Evolutionary conservation across 2,797 vertebrate genomes (phyloP), one percentile per base, ranked within the genome.

Genomic region (Mormyrops attenuatus): DNA sequence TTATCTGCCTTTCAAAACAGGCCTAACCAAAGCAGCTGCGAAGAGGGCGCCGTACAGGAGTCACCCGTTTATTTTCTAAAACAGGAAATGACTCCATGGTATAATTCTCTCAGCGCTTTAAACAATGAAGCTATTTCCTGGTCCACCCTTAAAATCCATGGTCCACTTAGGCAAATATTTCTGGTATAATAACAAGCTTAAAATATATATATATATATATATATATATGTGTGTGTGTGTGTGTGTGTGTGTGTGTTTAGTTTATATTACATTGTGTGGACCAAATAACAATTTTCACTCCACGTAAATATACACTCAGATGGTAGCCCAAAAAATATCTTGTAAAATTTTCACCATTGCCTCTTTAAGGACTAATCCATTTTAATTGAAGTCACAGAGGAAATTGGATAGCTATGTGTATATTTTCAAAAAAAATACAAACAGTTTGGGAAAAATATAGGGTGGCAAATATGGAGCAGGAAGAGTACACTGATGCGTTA

Each of bases 71-170:
- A 85, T 85, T 85, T 50, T 50, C 44, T 85, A 22, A 87, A 87
- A 87, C 50, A 87, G 85, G 85, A 87, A 55, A 87, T 57, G 26
- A 55, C 26, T 20, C 53, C 53, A 41, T 60, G 85, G 34, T 60
- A 41, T 87, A 20, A 34, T 87, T 57, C 26, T 57, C 52, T 38
- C 13, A 34, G 85, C 17, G 6, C 50, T 87, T 87, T 41, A 57
- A 87, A 87, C 85, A 87, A 87, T 87, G 85, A 41, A 60, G 85
- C 53, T 57, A 38, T 60, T 87, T 87, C 85, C 85, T 87, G 85
- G 85, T 57, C 85, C 85, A n/a, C 85, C 85, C 85, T 57, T 7
- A 53, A 52, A 52, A 30, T 26, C 26, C 13, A 9, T 41, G 53
- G 38, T 30, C 15, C 57, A 38, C 85, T 57, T 53, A 41, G 17